A percentile compares a stretch with the other conserved stretches of the same genome.
Evolutionary conservation across 2,113 vertebrate species (phyloP).

Genomic region (Malurus cyaneus): DNA sequence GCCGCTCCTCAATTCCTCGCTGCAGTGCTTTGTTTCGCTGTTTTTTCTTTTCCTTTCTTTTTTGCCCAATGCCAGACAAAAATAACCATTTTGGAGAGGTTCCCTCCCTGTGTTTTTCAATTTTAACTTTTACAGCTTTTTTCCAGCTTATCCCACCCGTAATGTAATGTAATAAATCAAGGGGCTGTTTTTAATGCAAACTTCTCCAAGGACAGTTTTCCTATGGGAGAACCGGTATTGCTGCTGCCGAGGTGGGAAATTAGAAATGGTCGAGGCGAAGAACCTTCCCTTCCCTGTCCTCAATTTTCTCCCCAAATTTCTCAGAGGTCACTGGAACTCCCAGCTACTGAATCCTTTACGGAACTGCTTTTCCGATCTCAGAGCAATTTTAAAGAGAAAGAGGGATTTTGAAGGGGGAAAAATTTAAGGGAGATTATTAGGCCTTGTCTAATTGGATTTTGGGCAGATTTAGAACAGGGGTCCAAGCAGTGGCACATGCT

Average conservation of each 20-base stretch:
- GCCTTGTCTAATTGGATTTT: neutral
- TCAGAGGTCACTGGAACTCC: neutral
- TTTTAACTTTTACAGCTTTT: neutral
- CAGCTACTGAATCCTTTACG: neutral
- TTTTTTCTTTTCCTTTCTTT: neutral
- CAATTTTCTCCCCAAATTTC: neutral
- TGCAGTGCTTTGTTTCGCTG: neutral
- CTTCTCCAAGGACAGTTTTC: neutral
- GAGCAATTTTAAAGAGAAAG: neutral
- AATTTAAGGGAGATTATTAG: neutral
- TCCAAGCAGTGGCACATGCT: accelerated
- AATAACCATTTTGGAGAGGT: neutral
- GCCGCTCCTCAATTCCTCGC: neutral
- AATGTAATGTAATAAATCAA: neutral
- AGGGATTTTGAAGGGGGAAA: neutral
- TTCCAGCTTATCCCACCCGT: no score
- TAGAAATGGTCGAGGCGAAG: neutral
- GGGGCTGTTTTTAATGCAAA: neutral
- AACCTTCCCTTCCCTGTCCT: neutral
- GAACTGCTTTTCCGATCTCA: neutral
- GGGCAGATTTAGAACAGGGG: neutral
- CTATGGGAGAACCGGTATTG: neutral
- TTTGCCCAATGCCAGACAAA: neutral
- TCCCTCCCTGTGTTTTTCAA: neutral
- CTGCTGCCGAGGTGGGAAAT: neutral